Base-by-base conservation (phyloP, 2,888 invertebrate species). In the Acronicta aceris region DNA sequence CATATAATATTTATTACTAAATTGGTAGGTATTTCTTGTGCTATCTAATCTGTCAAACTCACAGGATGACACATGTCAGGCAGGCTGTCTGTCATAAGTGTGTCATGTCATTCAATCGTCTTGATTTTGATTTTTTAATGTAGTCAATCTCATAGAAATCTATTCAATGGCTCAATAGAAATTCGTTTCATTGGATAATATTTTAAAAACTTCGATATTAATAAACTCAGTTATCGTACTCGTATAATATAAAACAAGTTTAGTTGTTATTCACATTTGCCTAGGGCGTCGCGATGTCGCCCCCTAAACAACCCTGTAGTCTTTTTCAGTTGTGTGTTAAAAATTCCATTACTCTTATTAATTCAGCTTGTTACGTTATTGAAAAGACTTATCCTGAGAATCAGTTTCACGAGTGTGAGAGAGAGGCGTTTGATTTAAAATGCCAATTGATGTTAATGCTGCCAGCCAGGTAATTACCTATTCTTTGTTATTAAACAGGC, bases 281-380 rank as follows among this genome's bases (percentile, higher is more conserved):
- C 50, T 71, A 55, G 63, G 63, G 55, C 61, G 46, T 59, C 55
- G 78, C 66, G 68, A 95, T 95, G 94, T 90, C 94, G 73, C 95
- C 95, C 73, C 89, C 83, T 74, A 94, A 90, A 82, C 91, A 94
- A 75, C 95, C 95, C 25, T 82, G 70, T 85, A 91, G 87, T 80
- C 87, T 95, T 66, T 91, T 89, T 71, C 88, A 87, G 81, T 77
- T 92, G 65, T 89, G 92, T 81, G 81, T 94, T 69, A 91, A 87
- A 85, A 90, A 81, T 84, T 87, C 90, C 74, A 88, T 95, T 79
- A 75, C 75, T 82, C 78, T 93, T 67, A 92, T 95, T 69, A 93
- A 93, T 88, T 88, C 87, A 30, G 90, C 91, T 83, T 93, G 92
- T 85, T 89, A 89, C 84, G 79, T 83, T 74, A 92, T 95, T 67